Conservation (phyloP, 2,113 vertebrate species). For the Mobula hypostoma region DNA sequence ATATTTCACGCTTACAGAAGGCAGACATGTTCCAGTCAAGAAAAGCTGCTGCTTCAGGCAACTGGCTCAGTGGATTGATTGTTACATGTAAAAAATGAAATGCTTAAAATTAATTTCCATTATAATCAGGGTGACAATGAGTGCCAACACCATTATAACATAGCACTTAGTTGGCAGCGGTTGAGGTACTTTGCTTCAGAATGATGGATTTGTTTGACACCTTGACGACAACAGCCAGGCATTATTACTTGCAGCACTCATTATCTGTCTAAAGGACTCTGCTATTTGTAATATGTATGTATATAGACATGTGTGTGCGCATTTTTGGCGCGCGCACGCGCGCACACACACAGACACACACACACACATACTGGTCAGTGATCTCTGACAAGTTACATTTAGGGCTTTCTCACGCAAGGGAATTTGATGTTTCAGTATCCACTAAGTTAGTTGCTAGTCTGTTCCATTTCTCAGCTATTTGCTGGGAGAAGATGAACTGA, state of each 20-base stretch:
- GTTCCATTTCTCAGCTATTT: background rate
- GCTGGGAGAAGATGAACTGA: background rate
- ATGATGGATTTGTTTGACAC: too few relatives aligned
- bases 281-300: background rate
- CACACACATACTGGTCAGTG: too few relatives aligned
- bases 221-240: too few relatives aligned
- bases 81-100: background rate
- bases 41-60: background rate
- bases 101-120: conserved; percentile 10
- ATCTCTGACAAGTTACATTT: background rate
- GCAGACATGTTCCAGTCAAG: background rate
- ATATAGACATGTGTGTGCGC: background rate
- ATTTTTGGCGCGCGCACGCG: too few relatives aligned
- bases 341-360: too few relatives aligned
- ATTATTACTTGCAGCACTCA: too few relatives aligned
- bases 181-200: too few relatives aligned
- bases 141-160: background rate
- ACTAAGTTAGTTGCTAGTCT: background rate
- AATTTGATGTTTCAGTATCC: background rate
- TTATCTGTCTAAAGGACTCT: background rate
- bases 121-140: background rate
- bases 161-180: background rate
- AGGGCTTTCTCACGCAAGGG: background rate
- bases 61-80: background rate
- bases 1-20: background rate